Evolutionary conservation across 2,797 vertebrate species (phyloP).

Genomic region (Botia almorhae): DNA sequence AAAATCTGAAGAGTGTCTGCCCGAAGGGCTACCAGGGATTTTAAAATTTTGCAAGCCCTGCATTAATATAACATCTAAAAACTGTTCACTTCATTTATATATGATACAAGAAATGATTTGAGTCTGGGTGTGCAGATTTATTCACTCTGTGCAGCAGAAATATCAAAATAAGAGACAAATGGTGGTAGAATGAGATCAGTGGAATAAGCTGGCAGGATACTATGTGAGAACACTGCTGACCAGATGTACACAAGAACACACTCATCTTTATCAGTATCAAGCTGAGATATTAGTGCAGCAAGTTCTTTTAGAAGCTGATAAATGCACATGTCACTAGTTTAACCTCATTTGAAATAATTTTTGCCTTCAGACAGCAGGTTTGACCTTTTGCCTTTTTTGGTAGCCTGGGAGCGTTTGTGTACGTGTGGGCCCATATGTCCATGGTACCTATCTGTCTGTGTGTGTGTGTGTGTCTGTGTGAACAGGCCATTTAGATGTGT

Average conservation of each 20-base stretch:
- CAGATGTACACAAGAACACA: background rate
- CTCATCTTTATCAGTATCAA: background rate
- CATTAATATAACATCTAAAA: no score
- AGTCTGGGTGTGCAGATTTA: no score
- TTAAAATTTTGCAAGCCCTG: no score
- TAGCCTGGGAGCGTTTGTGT: slow-evolving; percentile 3
- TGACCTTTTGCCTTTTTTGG: slow-evolving; percentile 16
- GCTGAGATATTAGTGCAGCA: background rate
- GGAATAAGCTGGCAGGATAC: no score
- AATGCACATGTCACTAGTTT: slow-evolving; percentile 25
- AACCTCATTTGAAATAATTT: slow-evolving; percentile 32
- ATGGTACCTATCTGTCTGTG: background rate
- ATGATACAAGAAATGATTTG: no score
- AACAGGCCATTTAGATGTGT: slow-evolving; percentile 5
- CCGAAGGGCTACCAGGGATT: no score
- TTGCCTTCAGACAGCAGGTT: slow-evolving; percentile 21
- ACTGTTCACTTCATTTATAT: no score
- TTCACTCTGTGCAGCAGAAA: no score
- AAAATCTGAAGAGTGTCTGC: no score
- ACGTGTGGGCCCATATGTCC: slow-evolving; percentile 22
- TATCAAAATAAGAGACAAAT: no score
- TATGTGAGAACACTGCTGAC: background rate
- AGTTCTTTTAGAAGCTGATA: slow-evolving; percentile 31
- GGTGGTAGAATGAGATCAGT: no score
- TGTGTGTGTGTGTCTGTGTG: slow-evolving; percentile 26